Evolutionary conservation across 2,797 vertebrate genomes (phyloP), one percentile per base, ranked within the genome.

Genomic region (Fringilla coelebs): DNA sequence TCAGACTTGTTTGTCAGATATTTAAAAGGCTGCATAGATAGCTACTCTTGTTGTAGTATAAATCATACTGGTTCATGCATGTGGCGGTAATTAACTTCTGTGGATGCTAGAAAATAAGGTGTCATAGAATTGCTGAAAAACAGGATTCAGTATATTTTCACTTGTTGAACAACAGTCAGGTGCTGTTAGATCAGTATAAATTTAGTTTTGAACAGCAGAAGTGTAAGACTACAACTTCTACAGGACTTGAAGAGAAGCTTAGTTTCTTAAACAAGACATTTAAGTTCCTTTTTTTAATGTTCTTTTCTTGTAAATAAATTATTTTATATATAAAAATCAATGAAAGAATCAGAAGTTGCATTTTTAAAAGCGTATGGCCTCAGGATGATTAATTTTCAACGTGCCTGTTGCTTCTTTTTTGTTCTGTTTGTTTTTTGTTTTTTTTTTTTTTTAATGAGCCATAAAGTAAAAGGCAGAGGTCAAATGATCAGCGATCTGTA

Each of bases 1-100:
- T 85, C 61, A 89, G 57, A 80, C 72, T 68, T 94, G 74, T 75
- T 91, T 80, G 85, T 85, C 81, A 81, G 57, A 48, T 85, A 48
- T 46, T 80, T 82, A 74, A 81, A 80, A 85, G 36, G 41, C 40
- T 94, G 63, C 58, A 46, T 21, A 58, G 75, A 62, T 40, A 51
- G 32, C 55, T 91, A 21, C 62, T 88, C 72, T 78, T 89, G 55
- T 88, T 89, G 67, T 72, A 36, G 46, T 83, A 55, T 36, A 88
- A 88, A 87, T 86, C 24, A 58, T 51, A 51, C 38, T 71, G 65
- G 49, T 82, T 87, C n/a, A 40, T 51, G 36, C 34, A 51, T 67
- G 61, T 88, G 85, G 45, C 57, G 73, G 24, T 76, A 93, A 85
- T 89, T 91, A 93, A 63, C 34, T 88, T 80, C 52, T 85, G 63